Conservation (phyloP, 2,113 vertebrate species). For the Bufo gargarizans region DNA sequence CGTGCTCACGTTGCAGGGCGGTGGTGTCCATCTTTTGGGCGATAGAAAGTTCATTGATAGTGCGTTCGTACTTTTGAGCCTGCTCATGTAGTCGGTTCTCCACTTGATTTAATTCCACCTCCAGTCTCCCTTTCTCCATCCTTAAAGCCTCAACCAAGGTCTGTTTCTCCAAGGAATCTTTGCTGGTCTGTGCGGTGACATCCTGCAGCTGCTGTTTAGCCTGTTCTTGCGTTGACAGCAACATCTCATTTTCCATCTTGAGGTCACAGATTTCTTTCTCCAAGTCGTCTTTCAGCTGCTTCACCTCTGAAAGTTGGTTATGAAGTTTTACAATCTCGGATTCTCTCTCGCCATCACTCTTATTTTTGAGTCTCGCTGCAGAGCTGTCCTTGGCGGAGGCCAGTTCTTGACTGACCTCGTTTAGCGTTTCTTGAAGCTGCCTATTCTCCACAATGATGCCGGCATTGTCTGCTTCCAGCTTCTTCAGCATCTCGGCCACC, state of each 20-base stretch:
- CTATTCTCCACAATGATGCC: conserved; percentile 72
- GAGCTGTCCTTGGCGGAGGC: conserved; percentile 62
- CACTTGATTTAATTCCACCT: conserved; percentile 75
- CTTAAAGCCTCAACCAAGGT: conserved; percentile 80
- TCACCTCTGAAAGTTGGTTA: conserved; percentile 75
- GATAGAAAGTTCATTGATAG: conserved; percentile 79
- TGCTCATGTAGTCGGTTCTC: conserved; percentile 79
- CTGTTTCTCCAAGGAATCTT: conserved; percentile 79
- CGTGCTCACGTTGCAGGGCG: conserved; percentile 80
- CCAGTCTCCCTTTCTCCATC: conserved; percentile 83
- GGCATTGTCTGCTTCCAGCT: conserved; percentile 75
- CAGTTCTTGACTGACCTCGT: conserved; percentile 77
- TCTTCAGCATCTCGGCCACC: conserved; percentile 77
- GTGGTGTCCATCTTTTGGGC: conserved; percentile 76
- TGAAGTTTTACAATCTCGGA: conserved; percentile 75
- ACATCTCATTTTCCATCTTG: conserved; percentile 80
- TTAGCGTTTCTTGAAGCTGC: conserved; percentile 74
- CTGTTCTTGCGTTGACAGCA: conserved; percentile 72
- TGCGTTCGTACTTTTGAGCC: conserved; percentile 78
- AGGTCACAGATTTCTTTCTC: conserved; percentile 79
- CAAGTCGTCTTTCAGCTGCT: conserved; percentile 72
- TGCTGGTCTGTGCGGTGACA: conserved; percentile 68
- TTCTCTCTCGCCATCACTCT: conserved; percentile 71
- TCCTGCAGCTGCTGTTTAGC: conserved; percentile 77
- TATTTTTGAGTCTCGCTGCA: conserved; percentile 58